These are phyloP conservation scores for Bubo scandiacus DNA, from an alignment of 2,113 vertebrate genomes.

Conservation along the genomic window DNA sequence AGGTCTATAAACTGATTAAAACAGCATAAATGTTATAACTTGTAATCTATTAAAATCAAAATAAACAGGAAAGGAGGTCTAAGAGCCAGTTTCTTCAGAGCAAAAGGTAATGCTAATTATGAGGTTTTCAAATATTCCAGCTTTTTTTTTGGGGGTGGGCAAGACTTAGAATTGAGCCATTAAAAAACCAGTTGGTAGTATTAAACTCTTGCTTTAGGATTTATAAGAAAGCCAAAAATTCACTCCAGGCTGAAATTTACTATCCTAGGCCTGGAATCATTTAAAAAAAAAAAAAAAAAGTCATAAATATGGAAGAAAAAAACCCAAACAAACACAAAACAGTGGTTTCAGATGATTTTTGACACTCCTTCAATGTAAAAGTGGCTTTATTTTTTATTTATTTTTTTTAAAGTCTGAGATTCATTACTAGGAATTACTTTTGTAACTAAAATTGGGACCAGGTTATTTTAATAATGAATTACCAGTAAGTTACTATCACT, in stretches of 20 bases:
- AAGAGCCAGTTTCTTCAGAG: neutral
- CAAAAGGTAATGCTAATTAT: conserved; percentile 1
- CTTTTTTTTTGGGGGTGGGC: neutral
- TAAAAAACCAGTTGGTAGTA: conserved; percentile 44
- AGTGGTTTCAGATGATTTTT: conserved; percentile 14
- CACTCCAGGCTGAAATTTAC: conserved; percentile 4
- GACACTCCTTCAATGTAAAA: neutral
- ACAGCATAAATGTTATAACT: conserved; percentile 18
- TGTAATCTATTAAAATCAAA: conserved; percentile 37
- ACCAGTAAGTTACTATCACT: neutral
- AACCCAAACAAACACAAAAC: neutral
- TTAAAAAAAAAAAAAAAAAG: neutral
- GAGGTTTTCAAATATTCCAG: neutral
- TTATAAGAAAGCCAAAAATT: neutral
- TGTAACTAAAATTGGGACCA: neutral
- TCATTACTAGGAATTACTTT: neutral
- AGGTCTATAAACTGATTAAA: conserved; percentile 32
- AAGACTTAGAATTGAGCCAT: neutral
- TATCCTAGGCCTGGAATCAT: neutral
- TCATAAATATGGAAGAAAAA: neutral
- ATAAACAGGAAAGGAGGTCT: conserved; percentile 22
- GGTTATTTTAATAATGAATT: conserved; percentile 11
- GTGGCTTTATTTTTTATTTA: neutral
- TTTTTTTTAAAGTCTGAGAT: neutral
- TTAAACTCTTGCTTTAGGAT: conserved; percentile 13